A percentile compares a stretch with the other conserved stretches of the same genome.
Conservation (phyloP, 2,888 invertebrate species). For the Therioaphis trifolii region DNA sequence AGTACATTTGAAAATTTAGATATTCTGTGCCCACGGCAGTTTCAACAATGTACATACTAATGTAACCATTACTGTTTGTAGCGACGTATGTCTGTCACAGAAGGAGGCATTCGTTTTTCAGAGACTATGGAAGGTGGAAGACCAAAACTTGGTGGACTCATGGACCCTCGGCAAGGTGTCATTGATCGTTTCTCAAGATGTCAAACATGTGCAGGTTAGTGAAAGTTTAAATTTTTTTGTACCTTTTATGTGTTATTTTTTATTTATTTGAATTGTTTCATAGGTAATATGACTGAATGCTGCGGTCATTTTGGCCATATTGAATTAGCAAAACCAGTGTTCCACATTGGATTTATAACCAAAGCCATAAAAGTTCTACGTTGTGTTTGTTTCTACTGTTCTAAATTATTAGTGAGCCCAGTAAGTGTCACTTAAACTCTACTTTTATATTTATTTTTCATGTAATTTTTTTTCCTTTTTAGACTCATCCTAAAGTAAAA, state of each 20-base stretch:
- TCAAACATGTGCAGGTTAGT: constrained; percentile 86
- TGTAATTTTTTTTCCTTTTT: constrained; percentile 67
- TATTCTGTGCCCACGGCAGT: not conserved
- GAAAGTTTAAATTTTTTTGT: not conserved
- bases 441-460: too few species aligned
- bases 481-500: constrained; percentile 91
- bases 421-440: constrained; percentile 73
- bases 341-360: constrained; percentile 96
- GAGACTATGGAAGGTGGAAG: constrained; percentile 99
- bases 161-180: constrained; percentile 99
- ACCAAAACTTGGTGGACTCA: constrained; percentile 96
- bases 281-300: constrained; percentile 95
- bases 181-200: constrained; percentile 93
- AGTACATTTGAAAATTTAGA: constrained; percentile 70
- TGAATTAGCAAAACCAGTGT: constrained; percentile 97
- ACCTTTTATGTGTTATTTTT: not conserved
- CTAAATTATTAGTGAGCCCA: constrained; percentile 93
- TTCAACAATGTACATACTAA: not conserved
- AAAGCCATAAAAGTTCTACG: constrained; percentile 97
- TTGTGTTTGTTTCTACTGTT: constrained; percentile 99
- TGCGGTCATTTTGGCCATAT: constrained; percentile 99
- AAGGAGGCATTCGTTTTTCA: constrained; percentile 95
- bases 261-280: not conserved
- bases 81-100: constrained; percentile 98
- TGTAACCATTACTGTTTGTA: constrained; percentile 68